Base-by-base conservation (phyloP, 92 coral and sea anemone genomes). In the Epizoanthus ramosus region DNA sequence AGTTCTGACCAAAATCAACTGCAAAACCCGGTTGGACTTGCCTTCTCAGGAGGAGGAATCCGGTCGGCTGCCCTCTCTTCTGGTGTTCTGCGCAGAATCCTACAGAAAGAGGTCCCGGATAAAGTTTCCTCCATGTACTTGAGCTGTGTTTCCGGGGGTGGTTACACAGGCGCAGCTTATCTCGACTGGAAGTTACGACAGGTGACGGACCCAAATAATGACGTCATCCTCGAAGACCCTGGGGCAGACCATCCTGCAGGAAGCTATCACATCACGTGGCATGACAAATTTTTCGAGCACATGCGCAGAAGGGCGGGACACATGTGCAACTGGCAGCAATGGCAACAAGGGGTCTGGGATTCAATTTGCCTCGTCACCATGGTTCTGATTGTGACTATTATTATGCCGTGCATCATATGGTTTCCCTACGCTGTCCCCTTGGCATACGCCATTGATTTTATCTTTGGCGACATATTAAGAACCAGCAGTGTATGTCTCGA, bases 321-420 rank as follows among this genome's bases (percentile, higher is more conserved):
- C 54, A 61, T 88, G 74, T 88, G 85, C 57, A 25, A 88, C 64
- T 88, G 89, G 89, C 86, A 80, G 79, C 79, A 54, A 18, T 82
- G 81, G 19, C 54, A 69, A 8, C 50, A 77, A 2, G 87, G 91
- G 19, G 25, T 84, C 9, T 70, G 74, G 66, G 84, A 83, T 63
- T 60, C 83, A 3, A 2, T 88, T 12, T 18, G 85, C 12, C 8
- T 88, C 8, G 15, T 88, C 6, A 65, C 5, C 19, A 23, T 79
- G 83, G 58, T 88, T 12, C 33, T 84, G 57, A 2, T 88, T 0
- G 84, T 88, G 7, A 39, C 71, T 28, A 16, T 84, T 5, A 13
- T 83, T 15, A 83, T 84, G 84, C 84, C 91, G 0, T 33, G 24
- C 0, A 23, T 79, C 18, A 60, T 85, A 0, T 88, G 92, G 92